Evolutionary conservation across 2,797 vertebrate species (phyloP), one percentile per base, ranked within the genome.

Genomic region (Manis javanica): DNA sequence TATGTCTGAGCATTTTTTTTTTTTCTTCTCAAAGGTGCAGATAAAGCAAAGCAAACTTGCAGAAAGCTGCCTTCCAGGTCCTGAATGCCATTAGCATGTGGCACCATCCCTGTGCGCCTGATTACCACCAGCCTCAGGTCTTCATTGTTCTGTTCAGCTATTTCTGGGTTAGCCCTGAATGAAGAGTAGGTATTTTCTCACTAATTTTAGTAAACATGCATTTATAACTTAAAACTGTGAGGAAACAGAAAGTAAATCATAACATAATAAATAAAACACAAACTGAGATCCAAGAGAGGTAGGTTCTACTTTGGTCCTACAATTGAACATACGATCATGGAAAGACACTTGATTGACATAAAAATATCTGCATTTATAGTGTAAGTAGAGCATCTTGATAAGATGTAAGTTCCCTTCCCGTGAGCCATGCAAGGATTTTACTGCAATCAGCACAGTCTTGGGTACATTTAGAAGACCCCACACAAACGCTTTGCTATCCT

Each of bases 11-110:
- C 3, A 13, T 19, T 95, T 94, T 94, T 96, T 68, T 68, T n/a
- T 79, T 96, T 97, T 97, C 53, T 96, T 97, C 94, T 59, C 31
- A 64, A 83, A 92, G 57, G 49, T 57, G 82, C 81, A 85, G 3
- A 63, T 75, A 55, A 86, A 68, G 31, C 72, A 34, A 64, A 69
- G 89, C 96, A 96, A 85, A 77, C 42, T 69, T 92, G 31, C 53
- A 87, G 53, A 46, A 79, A 81, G 51, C 68, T 10, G 10, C 55
- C 49, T 96, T 93, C 77, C 78, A 90, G 86, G 46, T 63, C 37
- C 29, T 21, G 61, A 24, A 9, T 86, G 82, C 77, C 37, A 51
- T 96, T 83, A 71, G 24, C 4, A 91, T 68, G 23, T 68, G 19
- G 34, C 57, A 84, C 6, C 24, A 82, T 14, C 2, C 11, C 7